These are phyloP conservation scores for Anadara kagoshimensis DNA, from an alignment of 1,140 invertebrate species.

Conservation along the genomic window DNA sequence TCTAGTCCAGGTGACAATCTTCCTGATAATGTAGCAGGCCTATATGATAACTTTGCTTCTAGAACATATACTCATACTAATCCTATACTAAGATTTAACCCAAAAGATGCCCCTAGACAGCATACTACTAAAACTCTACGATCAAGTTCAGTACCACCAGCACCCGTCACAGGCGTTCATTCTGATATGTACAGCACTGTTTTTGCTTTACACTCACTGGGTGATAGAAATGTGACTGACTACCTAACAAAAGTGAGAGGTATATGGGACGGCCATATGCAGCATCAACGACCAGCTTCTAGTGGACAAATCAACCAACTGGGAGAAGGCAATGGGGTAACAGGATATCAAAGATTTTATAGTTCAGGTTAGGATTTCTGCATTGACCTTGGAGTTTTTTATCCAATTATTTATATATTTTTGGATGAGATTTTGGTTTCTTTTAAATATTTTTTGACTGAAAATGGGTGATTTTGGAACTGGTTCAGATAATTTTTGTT, in stretches of 20 bases:
- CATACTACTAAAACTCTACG: background rate
- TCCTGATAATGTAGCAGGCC: too few relatives aligned
- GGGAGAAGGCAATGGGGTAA: slow-evolving; percentile 37
- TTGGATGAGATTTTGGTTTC: too few relatives aligned
- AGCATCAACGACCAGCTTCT: slow-evolving; percentile 38
- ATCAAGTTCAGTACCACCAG: slow-evolving; percentile 39
- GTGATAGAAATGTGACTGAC: slow-evolving; percentile 58
- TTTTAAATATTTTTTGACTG: too few relatives aligned
- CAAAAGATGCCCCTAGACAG: slow-evolving; percentile 27
- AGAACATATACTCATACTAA: slow-evolving; percentile 4
- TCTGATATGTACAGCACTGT: slow-evolving; percentile 69
- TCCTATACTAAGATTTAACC: slow-evolving; percentile 37
- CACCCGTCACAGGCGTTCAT: slow-evolving; percentile 58
- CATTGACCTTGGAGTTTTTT: too few relatives aligned
- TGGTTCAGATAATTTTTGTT: too few relatives aligned
- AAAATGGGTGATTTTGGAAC: too few relatives aligned
- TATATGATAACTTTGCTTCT: too few relatives aligned
- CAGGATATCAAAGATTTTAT: slow-evolving; percentile 29
- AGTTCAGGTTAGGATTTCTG: too few relatives aligned
- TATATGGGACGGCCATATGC: slow-evolving; percentile 64
- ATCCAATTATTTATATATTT: too few relatives aligned
- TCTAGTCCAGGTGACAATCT: too few relatives aligned
- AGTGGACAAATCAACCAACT: slow-evolving; percentile 36
- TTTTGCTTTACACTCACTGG: slow-evolving; percentile 68
- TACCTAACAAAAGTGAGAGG: slow-evolving; percentile 66